Percentiles rank a stretch among this genome's conserved stretches.
Evolutionary conservation across 1,140 invertebrate species (phyloP).

Genomic region (Platyscapa corneri): DNA sequence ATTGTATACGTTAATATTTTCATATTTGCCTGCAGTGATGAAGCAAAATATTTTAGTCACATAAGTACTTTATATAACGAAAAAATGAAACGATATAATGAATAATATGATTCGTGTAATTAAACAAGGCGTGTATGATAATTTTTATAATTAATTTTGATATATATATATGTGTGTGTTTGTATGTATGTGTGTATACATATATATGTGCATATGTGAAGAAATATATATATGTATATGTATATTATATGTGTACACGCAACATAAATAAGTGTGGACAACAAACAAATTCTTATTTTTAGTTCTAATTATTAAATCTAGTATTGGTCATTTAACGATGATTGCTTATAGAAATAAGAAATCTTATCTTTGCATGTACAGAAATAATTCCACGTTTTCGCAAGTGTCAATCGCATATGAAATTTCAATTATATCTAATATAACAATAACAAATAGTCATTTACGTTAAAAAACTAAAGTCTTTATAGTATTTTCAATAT

Average conservation of each 20-base stretch:
- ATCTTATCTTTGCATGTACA: slow-evolving; percentile 32
- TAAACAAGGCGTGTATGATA: slow-evolving; percentile 51
- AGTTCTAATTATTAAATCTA: slow-evolving; percentile 10
- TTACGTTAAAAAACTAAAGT: slow-evolving; percentile 2
- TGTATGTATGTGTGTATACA: slow-evolving; percentile 28
- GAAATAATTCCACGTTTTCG: slow-evolving; percentile 15
- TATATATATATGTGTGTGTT: slow-evolving; percentile 39
- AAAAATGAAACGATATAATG: slow-evolving; percentile 41
- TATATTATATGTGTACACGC: slow-evolving; percentile 32
- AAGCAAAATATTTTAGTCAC: slow-evolving; percentile 38
- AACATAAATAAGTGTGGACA: slow-evolving; percentile 33
- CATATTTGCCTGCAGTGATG: slow-evolving; percentile 39
- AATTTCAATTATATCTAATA: background rate
- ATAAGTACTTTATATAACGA: slow-evolving; percentile 40
- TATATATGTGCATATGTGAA: slow-evolving; percentile 25
- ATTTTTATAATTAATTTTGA: slow-evolving; percentile 50
- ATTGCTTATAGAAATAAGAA: slow-evolving; percentile 1
- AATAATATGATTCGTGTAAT: slow-evolving; percentile 48
- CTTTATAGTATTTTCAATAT: slow-evolving; percentile 26
- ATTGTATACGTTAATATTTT: slow-evolving; percentile 21
- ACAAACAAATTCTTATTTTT: slow-evolving; percentile 29
- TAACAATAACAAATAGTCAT: slow-evolving; percentile 3
- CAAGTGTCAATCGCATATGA: background rate
- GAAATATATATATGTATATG: slow-evolving; percentile 33
- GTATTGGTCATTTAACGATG: slow-evolving; percentile 13